Evolutionary conservation across 2,113 vertebrate species (phyloP).

Genomic region (Sorex araneus): DNA sequence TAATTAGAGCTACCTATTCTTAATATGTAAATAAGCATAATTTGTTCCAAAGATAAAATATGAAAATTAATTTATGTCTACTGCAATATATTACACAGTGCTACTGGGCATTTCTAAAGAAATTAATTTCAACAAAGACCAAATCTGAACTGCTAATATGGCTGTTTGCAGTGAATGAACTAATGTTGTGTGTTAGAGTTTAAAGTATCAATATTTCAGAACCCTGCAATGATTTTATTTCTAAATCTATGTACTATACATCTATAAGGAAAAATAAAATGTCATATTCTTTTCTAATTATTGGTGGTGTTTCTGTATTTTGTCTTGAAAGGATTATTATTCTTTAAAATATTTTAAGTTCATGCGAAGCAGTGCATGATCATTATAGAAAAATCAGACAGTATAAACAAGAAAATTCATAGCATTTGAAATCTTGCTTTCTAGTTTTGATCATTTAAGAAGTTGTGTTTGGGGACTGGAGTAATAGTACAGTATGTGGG

Average conservation of each 20-base stretch:
- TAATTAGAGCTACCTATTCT: constrained; percentile 31
- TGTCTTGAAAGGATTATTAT: background rate
- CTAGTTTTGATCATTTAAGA: background rate
- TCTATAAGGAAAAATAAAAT: constrained; percentile 87
- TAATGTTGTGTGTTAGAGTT: background rate
- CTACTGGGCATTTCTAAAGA: constrained; percentile 53
- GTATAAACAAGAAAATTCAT: background rate
- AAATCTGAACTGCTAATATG: background rate
- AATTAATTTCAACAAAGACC: constrained; percentile 56
- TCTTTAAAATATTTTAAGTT: background rate
- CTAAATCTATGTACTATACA: constrained; percentile 82
- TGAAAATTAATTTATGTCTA: background rate
- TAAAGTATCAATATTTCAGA: constrained; percentile 73
- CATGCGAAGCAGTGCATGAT: background rate
- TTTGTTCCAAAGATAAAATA: constrained; percentile 65
- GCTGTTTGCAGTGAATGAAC: background rate
- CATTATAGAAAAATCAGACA: background rate
- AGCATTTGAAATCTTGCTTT: constrained; percentile 15
- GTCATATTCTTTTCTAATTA: constrained; percentile 86
- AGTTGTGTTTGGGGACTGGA: background rate
- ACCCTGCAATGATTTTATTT: constrained; percentile 81
- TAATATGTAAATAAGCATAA: constrained; percentile 58
- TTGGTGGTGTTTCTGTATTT: background rate
- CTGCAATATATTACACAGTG: constrained; percentile 43
- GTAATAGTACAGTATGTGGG: too few relatives aligned